Evolutionary conservation across 2,113 vertebrate species (phyloP).

Genomic region (Sorex fumeus): DNA sequence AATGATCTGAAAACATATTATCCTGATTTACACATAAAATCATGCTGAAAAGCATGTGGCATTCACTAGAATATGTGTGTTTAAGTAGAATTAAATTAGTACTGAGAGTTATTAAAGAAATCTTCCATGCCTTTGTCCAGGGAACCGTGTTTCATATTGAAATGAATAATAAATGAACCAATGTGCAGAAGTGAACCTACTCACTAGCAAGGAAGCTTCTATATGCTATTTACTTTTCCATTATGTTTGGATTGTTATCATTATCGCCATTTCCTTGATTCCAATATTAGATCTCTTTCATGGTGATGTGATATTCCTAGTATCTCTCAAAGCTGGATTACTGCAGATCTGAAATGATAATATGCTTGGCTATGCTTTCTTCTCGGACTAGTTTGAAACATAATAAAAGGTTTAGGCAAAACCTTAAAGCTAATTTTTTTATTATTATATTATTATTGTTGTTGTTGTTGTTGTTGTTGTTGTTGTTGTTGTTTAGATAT

Average conservation of each 20-base stretch:
- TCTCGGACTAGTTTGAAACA: background rate
- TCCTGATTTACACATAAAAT: slow-evolving; percentile 95
- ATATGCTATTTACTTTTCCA: slow-evolving; percentile 77
- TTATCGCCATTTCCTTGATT: slow-evolving; percentile 67
- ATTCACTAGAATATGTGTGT: slow-evolving; percentile 91
- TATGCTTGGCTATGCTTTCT: background rate
- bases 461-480: background rate
- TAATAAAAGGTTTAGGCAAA: background rate
- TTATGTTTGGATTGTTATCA: slow-evolving; percentile 75
- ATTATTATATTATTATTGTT: too few species aligned
- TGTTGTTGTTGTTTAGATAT: background rate
- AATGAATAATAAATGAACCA: slow-evolving; percentile 91
- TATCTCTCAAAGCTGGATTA: slow-evolving; percentile 54
- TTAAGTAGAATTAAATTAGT: slow-evolving; percentile 95
- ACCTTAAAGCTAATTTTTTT: background rate
- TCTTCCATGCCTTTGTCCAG: slow-evolving; percentile 89
- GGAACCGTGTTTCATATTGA: slow-evolving; percentile 88
- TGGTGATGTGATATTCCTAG: slow-evolving; percentile 54
- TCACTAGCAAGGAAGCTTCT: slow-evolving; percentile 55
- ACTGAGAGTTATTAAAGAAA: slow-evolving; percentile 93
- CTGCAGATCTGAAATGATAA: background rate
- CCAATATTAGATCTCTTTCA: slow-evolving; percentile 15
- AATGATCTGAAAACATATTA: slow-evolving; percentile 96
- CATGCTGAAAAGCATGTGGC: slow-evolving; percentile 93
- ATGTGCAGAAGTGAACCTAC: slow-evolving; percentile 72